Evolutionary conservation across 2,888 invertebrate genomes (phyloP).

Genomic region (Hemaris fuciformis): DNA sequence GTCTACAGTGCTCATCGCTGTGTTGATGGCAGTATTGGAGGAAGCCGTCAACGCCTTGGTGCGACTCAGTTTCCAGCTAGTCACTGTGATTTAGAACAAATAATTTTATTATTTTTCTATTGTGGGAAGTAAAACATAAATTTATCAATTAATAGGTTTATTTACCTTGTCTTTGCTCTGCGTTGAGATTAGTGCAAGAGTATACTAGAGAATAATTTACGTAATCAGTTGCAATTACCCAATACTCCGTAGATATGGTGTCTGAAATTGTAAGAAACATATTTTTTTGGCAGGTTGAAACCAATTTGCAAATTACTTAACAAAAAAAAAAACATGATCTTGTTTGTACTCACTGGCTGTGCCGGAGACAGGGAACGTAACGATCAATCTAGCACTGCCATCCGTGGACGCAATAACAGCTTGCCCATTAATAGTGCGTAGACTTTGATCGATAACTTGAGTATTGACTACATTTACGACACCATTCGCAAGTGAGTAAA

Average conservation of each 20-base stretch:
- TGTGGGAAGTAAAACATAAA: no score
- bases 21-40: slow-evolving; percentile 39
- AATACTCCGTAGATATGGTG: slow-evolving; percentile 63
- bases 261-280: slow-evolving; percentile 38
- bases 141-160: not conserved
- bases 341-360: slow-evolving; percentile 62
- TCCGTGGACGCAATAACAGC: slow-evolving; percentile 52
- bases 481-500: slow-evolving; percentile 44
- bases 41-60: slow-evolving; percentile 36
- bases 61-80: slow-evolving; percentile 64
- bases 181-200: slow-evolving; percentile 80
- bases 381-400: slow-evolving; percentile 77
- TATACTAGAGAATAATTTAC: slow-evolving; percentile 83
- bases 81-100: slow-evolving; percentile 37
- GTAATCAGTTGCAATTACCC: slow-evolving; percentile 86
- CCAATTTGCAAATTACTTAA: not conserved
- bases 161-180: slow-evolving; percentile 70
- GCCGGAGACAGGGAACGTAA: slow-evolving; percentile 78
- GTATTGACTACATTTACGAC: slow-evolving; percentile 51
- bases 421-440: slow-evolving; percentile 75
- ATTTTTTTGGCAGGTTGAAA: not conserved
- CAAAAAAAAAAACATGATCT: slow-evolving; percentile 27
- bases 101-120: not conserved
- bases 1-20: slow-evolving; percentile 31
- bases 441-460: slow-evolving; percentile 64